A percentile compares a stretch with the other conserved stretches of the same genome.
Conservation (phyloP, 1,140 invertebrate genomes). For the Plutomurus gul region DNA sequence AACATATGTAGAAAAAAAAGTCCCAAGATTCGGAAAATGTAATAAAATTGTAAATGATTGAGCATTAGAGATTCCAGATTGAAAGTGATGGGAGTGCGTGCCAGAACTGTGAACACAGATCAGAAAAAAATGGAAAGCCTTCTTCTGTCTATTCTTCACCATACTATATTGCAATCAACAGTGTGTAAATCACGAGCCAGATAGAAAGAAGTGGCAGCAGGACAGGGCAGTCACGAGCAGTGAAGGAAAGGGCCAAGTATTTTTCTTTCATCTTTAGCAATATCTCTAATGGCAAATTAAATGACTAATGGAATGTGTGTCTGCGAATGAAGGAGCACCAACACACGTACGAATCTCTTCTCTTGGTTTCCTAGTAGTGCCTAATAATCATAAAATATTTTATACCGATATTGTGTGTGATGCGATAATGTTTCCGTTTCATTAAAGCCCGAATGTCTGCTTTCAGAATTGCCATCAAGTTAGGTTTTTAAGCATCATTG, state of each 20-base stretch:
- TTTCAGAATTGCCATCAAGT: too few species aligned
- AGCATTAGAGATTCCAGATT: background rate
- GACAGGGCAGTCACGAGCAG: too few species aligned
- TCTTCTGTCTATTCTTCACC: background rate
- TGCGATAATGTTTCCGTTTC: background rate
- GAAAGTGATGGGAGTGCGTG: slow-evolving; percentile 10
- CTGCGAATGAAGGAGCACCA: background rate
- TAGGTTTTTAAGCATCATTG: too few species aligned
- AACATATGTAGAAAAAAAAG: background rate
- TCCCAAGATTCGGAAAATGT: background rate
- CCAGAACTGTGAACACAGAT: background rate
- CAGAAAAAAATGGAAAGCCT: background rate
- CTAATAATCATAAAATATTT: background rate
- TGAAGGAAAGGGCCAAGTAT: too few species aligned
- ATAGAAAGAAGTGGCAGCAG: background rate
- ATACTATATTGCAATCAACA: background rate
- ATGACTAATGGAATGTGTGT: background rate
- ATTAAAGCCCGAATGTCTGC: background rate
- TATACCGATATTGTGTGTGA: background rate
- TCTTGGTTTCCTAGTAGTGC: background rate
- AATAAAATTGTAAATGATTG: slow-evolving; percentile 24
- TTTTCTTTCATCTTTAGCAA: background rate
- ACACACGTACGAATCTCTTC: background rate
- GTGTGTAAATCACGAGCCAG: background rate
- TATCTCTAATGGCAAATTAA: background rate